Base-by-base conservation (phyloP, 2,888 invertebrate species). In the Aspidiotus destructor region DNA sequence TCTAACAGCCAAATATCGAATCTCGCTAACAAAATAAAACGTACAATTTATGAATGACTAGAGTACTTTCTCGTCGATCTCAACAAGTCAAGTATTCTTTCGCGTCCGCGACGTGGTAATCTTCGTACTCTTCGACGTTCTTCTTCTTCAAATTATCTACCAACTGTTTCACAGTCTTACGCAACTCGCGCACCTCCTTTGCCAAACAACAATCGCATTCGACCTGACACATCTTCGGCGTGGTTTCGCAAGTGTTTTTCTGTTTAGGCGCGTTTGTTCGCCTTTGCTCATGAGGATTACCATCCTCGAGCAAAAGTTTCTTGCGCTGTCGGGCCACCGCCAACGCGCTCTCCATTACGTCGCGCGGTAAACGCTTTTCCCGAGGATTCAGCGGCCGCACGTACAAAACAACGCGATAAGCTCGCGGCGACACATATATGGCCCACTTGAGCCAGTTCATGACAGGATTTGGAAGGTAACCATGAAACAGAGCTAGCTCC, bases 361-460 rank as follows among this genome's bases (percentile, higher is more conserved):
- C 88, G 65, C 85, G 81, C 0, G 90, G 91, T 54, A 91, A 78
- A 58, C 90, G 82, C 75, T 87, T 89, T 75, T 91, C 90, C 71
- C 89, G 84, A 0, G 89, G 90, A 79, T 90, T 90, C 67, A 90
- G 77, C 0, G 90, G 90, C 75, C 89, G 87, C 0, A 91, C 90
- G 73, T 88, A 89, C 48, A 90, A 76, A 0, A 90, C 89, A 0
- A 89, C 89, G 72, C 89, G 80, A 73, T 89, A 88, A 5, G 62
- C 69, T 55, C 55, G 62, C 41, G 69, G 69, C 8, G 89, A 87
- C 69, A 87, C 81, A 69, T 89, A 84, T 0, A 89, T 87, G 41
- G 62, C 67, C 42, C 57, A 61, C 28, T 70, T 70, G 13, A 70
- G 60, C 70, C 61, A 61, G n/a, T 65, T 53, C 53, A 72, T 70